Conservation (phyloP, 1,140 invertebrate species). For the Cydia pomonella region DNA sequence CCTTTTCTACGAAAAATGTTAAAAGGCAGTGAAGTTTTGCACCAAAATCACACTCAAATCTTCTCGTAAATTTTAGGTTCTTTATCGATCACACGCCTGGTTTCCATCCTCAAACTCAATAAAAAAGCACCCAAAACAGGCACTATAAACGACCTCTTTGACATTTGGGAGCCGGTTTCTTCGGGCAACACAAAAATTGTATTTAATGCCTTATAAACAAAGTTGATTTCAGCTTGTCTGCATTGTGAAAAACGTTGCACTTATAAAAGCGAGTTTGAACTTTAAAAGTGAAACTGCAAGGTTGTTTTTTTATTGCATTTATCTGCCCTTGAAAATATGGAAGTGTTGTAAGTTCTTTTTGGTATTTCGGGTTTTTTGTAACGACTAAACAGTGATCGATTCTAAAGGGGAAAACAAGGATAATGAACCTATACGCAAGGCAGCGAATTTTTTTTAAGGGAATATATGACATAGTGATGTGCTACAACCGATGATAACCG, state of each 20-base stretch:
- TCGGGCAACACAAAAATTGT: background rate
- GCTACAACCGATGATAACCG: background rate
- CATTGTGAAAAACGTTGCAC: background rate
- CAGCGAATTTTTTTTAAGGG: too few species aligned
- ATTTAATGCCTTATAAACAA: background rate
- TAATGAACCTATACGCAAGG: background rate
- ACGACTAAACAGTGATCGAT: background rate
- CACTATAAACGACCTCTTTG: conserved; percentile 31
- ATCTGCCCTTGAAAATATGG: background rate
- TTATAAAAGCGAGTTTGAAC: background rate
- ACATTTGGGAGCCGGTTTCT: conserved; percentile 28
- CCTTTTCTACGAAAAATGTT: too few species aligned
- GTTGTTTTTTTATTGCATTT: background rate
- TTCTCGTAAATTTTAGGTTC: background rate
- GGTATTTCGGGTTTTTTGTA: background rate
- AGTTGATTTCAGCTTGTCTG: background rate
- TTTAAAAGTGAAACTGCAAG: background rate
- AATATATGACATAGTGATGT: background rate
- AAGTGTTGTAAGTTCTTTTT: background rate
- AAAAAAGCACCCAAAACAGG: conserved; percentile 25
- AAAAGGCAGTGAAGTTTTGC: too few species aligned
- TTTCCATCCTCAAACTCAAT: background rate
- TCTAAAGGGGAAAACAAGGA: background rate
- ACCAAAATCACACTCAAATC: too few species aligned
- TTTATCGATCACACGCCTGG: background rate